A percentile compares a stretch with the other conserved stretches of the same genome.
Conservation (phyloP, 2,113 vertebrate genomes). For the Leptobrachium leishanense region DNA sequence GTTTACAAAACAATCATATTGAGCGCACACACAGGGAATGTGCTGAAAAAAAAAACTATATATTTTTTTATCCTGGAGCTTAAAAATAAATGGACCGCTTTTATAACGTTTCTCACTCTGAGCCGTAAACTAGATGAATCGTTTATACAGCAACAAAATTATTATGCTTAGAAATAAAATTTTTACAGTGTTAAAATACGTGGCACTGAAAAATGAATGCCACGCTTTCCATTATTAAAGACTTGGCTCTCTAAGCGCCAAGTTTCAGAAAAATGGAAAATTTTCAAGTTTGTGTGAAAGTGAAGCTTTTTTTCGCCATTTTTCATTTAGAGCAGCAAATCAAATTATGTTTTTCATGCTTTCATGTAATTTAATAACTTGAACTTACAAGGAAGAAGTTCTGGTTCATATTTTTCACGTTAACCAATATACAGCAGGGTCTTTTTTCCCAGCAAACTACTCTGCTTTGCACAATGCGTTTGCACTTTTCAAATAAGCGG, state of each 20-base stretch:
- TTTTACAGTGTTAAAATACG: slow-evolving; percentile 28
- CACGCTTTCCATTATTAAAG: slow-evolving; percentile 3
- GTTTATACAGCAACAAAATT: slow-evolving; percentile 38
- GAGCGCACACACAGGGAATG: slow-evolving; percentile 21
- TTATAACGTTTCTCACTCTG: slow-evolving; percentile 21
- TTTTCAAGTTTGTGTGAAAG: slow-evolving; percentile 11
- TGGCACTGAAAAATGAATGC: slow-evolving; percentile 14
- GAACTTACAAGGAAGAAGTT: background rate
- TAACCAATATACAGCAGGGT: too few relatives aligned
- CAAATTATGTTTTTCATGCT: background rate
- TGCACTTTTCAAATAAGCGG: too few relatives aligned
- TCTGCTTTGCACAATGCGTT: too few relatives aligned
- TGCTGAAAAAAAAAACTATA: background rate
- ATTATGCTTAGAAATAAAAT: slow-evolving; percentile 27
- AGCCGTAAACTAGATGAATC: slow-evolving; percentile 33
- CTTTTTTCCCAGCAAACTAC: too few relatives aligned
- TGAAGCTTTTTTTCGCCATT: background rate
- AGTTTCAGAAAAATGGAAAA: slow-evolving; percentile 5
- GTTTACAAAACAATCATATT: slow-evolving; percentile 6
- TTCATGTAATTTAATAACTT: background rate
- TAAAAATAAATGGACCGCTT: slow-evolving; percentile 32
- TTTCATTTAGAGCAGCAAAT: slow-evolving; percentile 19
- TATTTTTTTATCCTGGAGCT: slow-evolving; percentile 24
- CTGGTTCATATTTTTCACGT: too few relatives aligned
- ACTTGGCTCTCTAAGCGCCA: slow-evolving; percentile 6